Evolutionary conservation across 2,888 invertebrate genomes (phyloP), one percentile per base, ranked within the genome.

Genomic region (Automeris io): DNA sequence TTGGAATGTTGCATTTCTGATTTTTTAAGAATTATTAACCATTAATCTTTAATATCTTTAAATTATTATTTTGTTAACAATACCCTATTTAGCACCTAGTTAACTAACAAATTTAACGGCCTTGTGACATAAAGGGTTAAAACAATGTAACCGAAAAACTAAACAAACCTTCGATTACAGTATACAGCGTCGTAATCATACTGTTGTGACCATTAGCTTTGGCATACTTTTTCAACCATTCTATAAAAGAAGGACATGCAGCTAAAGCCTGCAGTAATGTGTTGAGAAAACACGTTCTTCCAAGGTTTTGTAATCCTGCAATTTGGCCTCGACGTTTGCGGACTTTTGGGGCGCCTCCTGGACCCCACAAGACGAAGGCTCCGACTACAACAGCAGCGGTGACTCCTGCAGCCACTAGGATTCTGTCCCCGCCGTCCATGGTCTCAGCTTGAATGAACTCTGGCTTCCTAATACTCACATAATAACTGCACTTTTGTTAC

Each of bases 281-380:
- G 80, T 98, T 98, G 38, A 98, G 82, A 70, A 97, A 98, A 75
- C 98, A 98, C 0, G 97, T 96, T 53, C 95, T 92, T 26, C 97
- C 97, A 47, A 97, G 88, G 83, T 98, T 98, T 51, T 94, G 93
- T 23, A 98, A 88, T 5, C 97, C 98, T 18, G 93, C 91, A 37
- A 95, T 90, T 68, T 93, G 91, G 13, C 95, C 95, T 56, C 90
- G 83, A 19, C 90, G 82, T 60, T 90, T 89, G 23, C 90, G 82
- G 40, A 89, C 77, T 42, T 89, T 85, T 3, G 90, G 77, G 55
- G 92, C 88, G 54, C 91, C 89, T 0, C 91, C 89, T 16, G 93
- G 93, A 40, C 93, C 92, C 94, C 94, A 95, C 54, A 95, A 89
- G 24, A 95, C 93, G 66, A 95, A 95, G 4, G 93, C 93, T 22